Conservation (phyloP, 2,888 invertebrate genomes). For the Orthosia gracilis region DNA sequence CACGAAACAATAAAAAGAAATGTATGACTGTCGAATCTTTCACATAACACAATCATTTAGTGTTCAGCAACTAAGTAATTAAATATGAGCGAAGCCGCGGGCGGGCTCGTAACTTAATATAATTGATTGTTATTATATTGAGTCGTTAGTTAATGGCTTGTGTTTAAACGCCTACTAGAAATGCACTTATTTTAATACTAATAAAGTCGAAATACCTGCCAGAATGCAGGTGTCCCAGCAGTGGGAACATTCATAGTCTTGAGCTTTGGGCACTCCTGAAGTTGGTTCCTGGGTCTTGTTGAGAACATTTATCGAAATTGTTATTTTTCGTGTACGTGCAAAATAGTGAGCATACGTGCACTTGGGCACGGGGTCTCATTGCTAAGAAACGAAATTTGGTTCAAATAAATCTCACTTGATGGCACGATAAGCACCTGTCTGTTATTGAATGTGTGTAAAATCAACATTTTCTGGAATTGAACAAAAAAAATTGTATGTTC, state of each 20-base stretch:
- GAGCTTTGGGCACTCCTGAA: neutral
- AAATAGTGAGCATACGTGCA: neutral
- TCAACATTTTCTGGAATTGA: no score
- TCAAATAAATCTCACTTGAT: no score
- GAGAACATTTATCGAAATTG: constrained; percentile 5
- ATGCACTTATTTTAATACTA: no score
- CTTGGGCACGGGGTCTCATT: no score
- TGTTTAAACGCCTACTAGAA: no score
- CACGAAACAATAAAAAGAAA: neutral
- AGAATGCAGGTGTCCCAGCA: no score
- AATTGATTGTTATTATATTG: constrained; percentile 40
- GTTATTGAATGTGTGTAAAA: no score
- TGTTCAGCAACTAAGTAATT: constrained; percentile 18
- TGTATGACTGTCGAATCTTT: constrained; percentile 3
- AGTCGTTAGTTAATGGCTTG: no score
- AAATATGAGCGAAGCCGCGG: constrained; percentile 11
- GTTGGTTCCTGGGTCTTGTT: constrained; percentile 1
- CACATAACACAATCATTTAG: constrained; percentile 28
- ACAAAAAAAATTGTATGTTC: no score
- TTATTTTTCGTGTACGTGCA: neutral
- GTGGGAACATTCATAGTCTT: neutral
- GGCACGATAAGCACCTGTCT: no score
- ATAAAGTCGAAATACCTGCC: no score
- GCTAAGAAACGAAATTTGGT: no score
- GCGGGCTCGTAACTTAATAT: constrained; percentile 10